Evolutionary conservation across 2,113 vertebrate genomes (phyloP).

Genomic region (Muscicapa adusta): DNA sequence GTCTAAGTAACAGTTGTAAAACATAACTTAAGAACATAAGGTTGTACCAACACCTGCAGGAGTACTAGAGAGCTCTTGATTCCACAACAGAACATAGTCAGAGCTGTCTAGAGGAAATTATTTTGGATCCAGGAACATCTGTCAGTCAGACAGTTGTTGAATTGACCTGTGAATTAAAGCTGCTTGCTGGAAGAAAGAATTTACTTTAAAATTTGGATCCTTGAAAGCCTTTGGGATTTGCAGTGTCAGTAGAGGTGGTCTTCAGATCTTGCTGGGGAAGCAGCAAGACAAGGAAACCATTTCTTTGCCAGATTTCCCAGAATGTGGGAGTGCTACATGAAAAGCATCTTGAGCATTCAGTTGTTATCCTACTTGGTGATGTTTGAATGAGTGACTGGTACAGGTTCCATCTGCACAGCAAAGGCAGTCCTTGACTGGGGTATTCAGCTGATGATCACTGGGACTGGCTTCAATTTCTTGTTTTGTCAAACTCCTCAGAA

Average conservation of each 20-base stretch:
- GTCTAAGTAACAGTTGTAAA: neutral
- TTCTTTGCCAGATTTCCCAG: neutral
- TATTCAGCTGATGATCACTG: neutral
- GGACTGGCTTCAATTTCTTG: neutral
- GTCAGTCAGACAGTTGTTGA: neutral
- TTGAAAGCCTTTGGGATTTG: neutral
- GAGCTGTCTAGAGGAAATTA: neutral
- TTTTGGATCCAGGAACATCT: neutral
- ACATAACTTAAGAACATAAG: neutral
- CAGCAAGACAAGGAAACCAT: neutral
- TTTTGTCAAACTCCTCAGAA: neutral
- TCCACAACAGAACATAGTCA: neutral
- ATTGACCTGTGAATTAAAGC: neutral
- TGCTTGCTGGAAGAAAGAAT: neutral
- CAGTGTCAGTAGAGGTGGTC: neutral
- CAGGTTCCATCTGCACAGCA: neutral
- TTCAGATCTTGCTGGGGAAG: neutral
- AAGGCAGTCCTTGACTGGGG: neutral
- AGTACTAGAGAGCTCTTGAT: neutral
- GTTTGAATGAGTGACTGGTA: neutral
- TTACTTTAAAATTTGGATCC: neutral
- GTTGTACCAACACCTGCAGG: rapidly evolving
- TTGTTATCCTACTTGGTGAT: neutral
- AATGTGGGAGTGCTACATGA: neutral
- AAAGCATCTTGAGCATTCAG: neutral